Evolutionary conservation across 2,113 vertebrate genomes (phyloP).

Genomic region (Patagioenas fasciata): DNA sequence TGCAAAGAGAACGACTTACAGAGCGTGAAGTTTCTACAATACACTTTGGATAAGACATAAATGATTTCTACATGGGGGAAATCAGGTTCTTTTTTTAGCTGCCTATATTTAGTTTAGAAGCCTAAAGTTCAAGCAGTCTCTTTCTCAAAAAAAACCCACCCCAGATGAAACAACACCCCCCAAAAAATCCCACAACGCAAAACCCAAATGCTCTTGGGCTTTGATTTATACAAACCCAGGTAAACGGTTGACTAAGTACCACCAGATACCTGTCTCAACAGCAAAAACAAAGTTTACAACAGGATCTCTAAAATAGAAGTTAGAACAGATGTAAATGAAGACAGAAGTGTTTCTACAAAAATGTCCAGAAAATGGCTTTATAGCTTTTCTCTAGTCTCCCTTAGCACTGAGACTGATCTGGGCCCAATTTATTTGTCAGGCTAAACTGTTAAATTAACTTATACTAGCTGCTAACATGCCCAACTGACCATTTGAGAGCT

Average conservation of each 20-base stretch:
- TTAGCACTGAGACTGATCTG: background rate
- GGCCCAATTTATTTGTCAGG: background rate
- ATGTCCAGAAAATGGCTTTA: background rate
- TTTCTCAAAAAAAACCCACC: background rate
- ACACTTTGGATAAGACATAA: background rate
- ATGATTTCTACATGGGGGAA: background rate
- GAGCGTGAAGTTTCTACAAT: background rate
- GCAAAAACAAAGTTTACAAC: background rate
- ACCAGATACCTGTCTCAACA: slow-evolving; percentile 16
- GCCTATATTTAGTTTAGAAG: background rate
- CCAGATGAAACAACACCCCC: background rate
- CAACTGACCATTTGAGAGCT: slow-evolving; percentile 60
- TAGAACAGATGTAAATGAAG: slow-evolving; percentile 21
- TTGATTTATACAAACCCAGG: slow-evolving; percentile 14
- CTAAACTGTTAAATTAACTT: slow-evolving; percentile 47
- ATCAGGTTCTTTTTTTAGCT: background rate
- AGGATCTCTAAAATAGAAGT: background rate
- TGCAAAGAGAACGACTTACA: background rate
- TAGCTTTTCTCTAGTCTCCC: background rate
- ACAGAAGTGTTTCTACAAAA: background rate
- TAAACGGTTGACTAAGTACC: slow-evolving; percentile 3
- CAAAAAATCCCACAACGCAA: background rate
- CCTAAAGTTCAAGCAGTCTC: background rate
- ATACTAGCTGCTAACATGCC: slow-evolving; percentile 55
- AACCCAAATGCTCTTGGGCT: background rate